A percentile compares a stretch with the other conserved stretches of the same genome.
phyloP scores from a whole-genome alignment of 2,797 vertebrate genomes.

The Heteromormyrus szaboi region DNA sequence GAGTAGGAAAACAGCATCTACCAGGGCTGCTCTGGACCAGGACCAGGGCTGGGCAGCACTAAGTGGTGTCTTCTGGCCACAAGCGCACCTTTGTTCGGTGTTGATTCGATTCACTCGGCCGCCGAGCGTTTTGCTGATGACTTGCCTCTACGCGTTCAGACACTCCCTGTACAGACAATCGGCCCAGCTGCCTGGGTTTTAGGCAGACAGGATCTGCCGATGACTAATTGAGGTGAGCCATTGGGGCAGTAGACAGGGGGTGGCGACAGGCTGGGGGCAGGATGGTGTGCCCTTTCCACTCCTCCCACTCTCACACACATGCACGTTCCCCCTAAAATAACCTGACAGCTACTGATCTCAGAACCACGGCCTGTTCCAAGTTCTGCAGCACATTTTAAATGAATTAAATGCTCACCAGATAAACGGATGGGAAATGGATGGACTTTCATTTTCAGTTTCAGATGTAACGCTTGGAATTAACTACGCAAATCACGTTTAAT shows the following conservation, averaged over 20 bases:
- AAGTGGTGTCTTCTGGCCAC: not conserved
- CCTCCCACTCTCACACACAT: not conserved
- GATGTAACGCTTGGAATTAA: not conserved
- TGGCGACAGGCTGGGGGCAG: not conserved
- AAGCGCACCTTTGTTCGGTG: not conserved
- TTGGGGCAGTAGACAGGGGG: not conserved
- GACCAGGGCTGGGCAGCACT: not conserved
- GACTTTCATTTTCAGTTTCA: not conserved
- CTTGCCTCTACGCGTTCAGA: not conserved
- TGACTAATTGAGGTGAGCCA: constrained; percentile 7
- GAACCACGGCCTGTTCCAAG: not conserved
- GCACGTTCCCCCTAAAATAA: not conserved
- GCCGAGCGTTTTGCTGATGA: not conserved
- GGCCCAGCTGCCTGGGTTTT: not conserved
- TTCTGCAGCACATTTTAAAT: not conserved
- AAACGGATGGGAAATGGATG: not conserved
- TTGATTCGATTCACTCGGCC: not conserved
- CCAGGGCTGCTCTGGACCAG: not conserved
- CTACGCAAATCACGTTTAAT: not conserved
- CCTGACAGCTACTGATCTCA: not conserved
- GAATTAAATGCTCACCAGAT: not conserved
- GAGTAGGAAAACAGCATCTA: not conserved
- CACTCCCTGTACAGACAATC: not conserved
- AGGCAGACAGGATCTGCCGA: not conserved
- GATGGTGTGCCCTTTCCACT: not conserved